Evolutionary conservation across 2,797 vertebrate genomes (phyloP).

Genomic region (Ctenopoma multispine): DNA sequence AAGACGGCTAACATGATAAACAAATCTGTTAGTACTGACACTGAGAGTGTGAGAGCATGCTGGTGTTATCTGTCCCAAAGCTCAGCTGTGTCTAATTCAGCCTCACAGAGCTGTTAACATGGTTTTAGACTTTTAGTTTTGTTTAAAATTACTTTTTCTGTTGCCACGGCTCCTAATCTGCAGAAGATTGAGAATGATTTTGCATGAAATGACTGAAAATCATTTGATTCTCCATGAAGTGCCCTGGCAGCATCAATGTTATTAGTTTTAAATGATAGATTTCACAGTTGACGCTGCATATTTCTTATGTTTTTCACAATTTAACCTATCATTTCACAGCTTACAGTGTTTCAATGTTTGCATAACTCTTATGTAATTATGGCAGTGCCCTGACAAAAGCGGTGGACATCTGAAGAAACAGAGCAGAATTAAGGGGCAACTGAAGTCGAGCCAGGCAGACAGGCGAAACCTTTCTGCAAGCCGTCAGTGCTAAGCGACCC

Average conservation of each 20-base stretch:
- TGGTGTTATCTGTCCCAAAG: not conserved
- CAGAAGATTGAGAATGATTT: conserved; percentile 4
- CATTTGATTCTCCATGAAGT: conserved; percentile 13
- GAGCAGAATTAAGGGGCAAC: conserved; percentile 78
- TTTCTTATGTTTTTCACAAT: conserved; percentile 39
- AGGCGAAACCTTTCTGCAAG: conserved; percentile 72
- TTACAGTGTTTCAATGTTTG: conserved; percentile 51
- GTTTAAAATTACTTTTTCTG: conserved; percentile 3
- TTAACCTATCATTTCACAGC: conserved; percentile 41
- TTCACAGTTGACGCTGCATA: conserved; percentile 15
- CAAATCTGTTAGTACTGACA: not conserved
- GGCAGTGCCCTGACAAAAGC: conserved; percentile 56
- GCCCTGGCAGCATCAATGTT: conserved; percentile 30
- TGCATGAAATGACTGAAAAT: conserved; percentile 20
- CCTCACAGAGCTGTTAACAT: conserved; percentile 2
- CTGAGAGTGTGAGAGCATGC: not conserved
- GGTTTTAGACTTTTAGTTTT: not conserved
- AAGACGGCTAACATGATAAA: not conserved
- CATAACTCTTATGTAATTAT: conserved; percentile 69
- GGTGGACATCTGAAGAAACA: conserved; percentile 73
- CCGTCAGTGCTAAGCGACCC: conserved; percentile 70
- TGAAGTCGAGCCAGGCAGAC: conserved; percentile 70
- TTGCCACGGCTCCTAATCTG: not conserved
- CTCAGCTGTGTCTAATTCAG: not conserved
- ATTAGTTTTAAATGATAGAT: conserved; percentile 52